These are phyloP conservation scores for Syngnathus scovelli DNA, from an alignment of 2,113 vertebrate genomes.

Conservation along the genomic window DNA sequence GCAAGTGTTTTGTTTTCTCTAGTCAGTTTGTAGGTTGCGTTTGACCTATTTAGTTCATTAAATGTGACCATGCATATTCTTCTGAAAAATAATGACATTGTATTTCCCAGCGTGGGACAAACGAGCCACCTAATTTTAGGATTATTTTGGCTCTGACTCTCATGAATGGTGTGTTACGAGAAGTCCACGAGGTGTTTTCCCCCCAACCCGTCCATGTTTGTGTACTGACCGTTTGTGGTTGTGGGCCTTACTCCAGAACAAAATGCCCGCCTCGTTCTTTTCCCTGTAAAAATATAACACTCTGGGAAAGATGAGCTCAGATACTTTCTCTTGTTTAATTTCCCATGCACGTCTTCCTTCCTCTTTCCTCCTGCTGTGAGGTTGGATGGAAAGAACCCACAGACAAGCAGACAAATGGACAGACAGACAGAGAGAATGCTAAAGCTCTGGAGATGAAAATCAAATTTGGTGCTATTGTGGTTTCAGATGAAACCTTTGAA, in stretches of 20 bases:
- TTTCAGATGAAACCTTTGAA: slow-evolving; percentile 2
- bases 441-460: slow-evolving; percentile 17
- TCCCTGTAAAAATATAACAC: slow-evolving; percentile 41
- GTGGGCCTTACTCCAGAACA: slow-evolving; percentile 41
- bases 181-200: slow-evolving; percentile 29
- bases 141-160: background rate
- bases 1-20: no score
- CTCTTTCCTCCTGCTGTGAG: slow-evolving; percentile 36
- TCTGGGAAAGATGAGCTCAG: slow-evolving; percentile 18
- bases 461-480: slow-evolving; percentile 17
- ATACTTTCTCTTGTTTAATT: slow-evolving; percentile 32
- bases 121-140: background rate
- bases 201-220: slow-evolving; percentile 26
- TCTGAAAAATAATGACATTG: background rate
- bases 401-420: background rate
- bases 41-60: no score
- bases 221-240: slow-evolving; percentile 25
- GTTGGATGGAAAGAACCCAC: slow-evolving; percentile 50
- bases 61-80: background rate
- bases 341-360: slow-evolving; percentile 49
- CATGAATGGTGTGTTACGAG: slow-evolving; percentile 6
- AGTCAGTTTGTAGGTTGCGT: no score
- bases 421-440: slow-evolving; percentile 1
- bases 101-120: background rate
- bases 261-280: slow-evolving; percentile 48